These are phyloP conservation scores for Hippocampus comes DNA, from an alignment of 2,113 vertebrate genomes.

Conservation along the genomic window DNA sequence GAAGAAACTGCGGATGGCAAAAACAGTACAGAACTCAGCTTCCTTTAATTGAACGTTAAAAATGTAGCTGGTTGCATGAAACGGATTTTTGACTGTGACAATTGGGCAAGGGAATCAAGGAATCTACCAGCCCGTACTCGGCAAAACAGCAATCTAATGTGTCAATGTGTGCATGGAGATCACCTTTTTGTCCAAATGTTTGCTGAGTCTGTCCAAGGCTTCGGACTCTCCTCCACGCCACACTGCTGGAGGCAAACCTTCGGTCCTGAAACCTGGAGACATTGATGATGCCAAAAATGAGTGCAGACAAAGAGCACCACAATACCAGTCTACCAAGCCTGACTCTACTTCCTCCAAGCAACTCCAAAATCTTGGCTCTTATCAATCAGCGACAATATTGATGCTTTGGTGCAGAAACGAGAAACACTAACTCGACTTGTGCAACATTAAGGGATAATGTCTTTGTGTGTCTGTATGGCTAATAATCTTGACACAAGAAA, in stretches of 20 bases:
- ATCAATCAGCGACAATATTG: neutral
- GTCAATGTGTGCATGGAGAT: neutral
- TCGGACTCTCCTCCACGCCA: slow-evolving; percentile 92
- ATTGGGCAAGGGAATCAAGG: neutral
- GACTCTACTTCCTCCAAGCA: neutral
- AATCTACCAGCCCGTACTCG: neutral
- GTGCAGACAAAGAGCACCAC: neutral
- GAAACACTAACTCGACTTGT: too few relatives aligned
- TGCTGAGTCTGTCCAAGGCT: slow-evolving; percentile 86
- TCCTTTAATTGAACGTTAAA: neutral
- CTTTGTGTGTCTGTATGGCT: too few relatives aligned
- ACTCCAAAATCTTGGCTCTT: neutral
- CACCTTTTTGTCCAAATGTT: slow-evolving; percentile 95
- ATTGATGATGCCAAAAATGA: neutral
- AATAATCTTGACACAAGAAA: neutral
- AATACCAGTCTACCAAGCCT: neutral
- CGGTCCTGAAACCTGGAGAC: slow-evolving; percentile 81
- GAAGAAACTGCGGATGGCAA: neutral
- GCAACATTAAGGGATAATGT: too few relatives aligned
- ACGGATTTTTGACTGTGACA: neutral
- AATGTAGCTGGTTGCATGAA: neutral
- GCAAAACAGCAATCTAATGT: neutral
- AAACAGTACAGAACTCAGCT: neutral
- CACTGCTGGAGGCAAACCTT: slow-evolving; percentile 77
- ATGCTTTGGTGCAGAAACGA: neutral